Evolutionary conservation across 2,113 vertebrate genomes (phyloP).

Genomic region (Panurus biarmicus): DNA sequence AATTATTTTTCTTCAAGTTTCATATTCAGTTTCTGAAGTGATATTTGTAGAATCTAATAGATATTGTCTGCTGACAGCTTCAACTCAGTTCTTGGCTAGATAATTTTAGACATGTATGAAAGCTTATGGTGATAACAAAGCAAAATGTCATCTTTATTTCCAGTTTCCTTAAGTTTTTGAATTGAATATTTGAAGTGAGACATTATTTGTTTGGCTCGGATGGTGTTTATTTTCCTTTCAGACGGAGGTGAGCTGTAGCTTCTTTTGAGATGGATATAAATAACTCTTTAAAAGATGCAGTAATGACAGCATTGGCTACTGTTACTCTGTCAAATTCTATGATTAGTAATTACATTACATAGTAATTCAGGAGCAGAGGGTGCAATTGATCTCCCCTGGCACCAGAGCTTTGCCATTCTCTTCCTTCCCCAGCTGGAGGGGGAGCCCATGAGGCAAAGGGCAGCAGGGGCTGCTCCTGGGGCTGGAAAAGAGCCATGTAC

Average conservation of each 20-base stretch:
- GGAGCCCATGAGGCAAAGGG: background rate
- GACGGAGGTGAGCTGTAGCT: background rate
- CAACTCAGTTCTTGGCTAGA: background rate
- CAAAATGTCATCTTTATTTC: background rate
- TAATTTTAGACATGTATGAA: background rate
- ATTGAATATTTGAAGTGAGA: background rate
- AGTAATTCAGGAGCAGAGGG: background rate
- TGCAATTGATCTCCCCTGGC: background rate
- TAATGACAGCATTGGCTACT: background rate
- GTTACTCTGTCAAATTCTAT: background rate
- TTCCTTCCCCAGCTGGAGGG: background rate
- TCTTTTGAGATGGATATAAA: background rate
- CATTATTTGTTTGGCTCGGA: background rate
- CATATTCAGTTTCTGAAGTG: background rate
- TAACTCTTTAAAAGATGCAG: background rate
- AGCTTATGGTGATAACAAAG: background rate
- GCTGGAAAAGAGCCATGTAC: background rate
- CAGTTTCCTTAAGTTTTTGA: background rate
- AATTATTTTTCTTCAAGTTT: background rate
- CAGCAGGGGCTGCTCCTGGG: background rate
- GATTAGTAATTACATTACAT: background rate
- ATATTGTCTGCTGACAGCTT: background rate
- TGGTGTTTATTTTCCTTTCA: background rate
- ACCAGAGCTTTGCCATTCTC: background rate
- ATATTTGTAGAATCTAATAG: background rate